Conservation (phyloP, 2,113 vertebrate genomes). For the Neotragus pygmaeus region DNA sequence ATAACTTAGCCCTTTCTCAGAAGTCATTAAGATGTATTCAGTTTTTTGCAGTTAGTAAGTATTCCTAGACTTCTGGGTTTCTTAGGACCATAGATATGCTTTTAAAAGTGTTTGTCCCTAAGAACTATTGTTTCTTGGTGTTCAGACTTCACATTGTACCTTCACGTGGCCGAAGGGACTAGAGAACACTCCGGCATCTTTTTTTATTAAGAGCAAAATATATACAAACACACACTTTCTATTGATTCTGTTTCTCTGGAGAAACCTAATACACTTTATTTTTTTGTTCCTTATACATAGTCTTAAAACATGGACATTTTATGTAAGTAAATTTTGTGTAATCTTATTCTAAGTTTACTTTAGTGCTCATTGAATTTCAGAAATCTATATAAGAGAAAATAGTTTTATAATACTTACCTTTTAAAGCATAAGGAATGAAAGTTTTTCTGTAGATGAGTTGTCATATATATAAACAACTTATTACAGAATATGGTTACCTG, state of each 20-base stretch:
- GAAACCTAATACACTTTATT: not conserved
- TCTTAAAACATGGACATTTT: slow-evolving; percentile 10
- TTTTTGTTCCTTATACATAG: not conserved
- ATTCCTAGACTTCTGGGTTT: not conserved
- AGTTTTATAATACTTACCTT: not conserved
- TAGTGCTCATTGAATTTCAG: not conserved
- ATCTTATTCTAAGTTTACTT: not conserved
- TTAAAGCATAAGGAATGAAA: not conserved
- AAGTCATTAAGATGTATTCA: not conserved
- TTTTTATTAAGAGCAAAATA: not conserved
- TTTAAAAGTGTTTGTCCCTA: not conserved
- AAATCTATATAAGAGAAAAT: not conserved
- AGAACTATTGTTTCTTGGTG: not conserved
- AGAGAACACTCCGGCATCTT: not conserved
- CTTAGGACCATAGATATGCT: not conserved
- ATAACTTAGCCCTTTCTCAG: not conserved
- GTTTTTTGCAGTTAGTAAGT: not conserved
- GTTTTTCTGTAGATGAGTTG: not conserved
- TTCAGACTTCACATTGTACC: not conserved
- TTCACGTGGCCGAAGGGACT: not conserved
- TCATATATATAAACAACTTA: not conserved
- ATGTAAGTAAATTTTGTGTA: not conserved
- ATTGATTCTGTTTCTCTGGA: not conserved
- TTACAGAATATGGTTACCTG: not conserved
- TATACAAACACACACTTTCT: not conserved